Conservation (phyloP, 2,797 vertebrate species). For the Hemitrygon akajei region DNA sequence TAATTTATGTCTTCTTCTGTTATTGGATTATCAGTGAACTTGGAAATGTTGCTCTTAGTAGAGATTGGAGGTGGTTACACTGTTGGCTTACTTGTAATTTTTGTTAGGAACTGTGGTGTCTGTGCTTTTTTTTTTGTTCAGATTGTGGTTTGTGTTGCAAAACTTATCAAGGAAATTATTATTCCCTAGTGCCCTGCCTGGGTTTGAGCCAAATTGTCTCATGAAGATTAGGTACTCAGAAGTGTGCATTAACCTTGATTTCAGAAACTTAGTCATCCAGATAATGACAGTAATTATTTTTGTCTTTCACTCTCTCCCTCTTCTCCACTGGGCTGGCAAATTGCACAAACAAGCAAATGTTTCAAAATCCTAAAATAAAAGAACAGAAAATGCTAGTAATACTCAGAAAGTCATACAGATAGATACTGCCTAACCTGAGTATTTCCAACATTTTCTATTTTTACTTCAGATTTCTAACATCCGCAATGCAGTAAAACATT, state of each 20-base stretch:
- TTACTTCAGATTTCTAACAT: too few relatives aligned
- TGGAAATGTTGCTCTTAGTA: neutral
- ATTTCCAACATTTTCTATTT: too few relatives aligned
- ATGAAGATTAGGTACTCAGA: neutral
- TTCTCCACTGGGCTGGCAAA: neutral
- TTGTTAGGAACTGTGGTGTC: neutral
- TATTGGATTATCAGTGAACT: too few relatives aligned
- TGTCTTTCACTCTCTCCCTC: neutral
- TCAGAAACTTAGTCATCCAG: slow-evolving; percentile 11
- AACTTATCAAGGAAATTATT: neutral
- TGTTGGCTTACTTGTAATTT: neutral
- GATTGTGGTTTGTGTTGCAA: slow-evolving; percentile 1
- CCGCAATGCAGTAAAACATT: too few relatives aligned
- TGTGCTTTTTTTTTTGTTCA: neutral
- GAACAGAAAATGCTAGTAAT: too few relatives aligned
- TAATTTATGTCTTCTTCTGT: too few relatives aligned
- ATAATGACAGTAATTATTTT: neutral
- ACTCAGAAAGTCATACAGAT: too few relatives aligned
- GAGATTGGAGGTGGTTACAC: neutral
- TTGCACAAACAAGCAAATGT: slow-evolving; percentile 14
- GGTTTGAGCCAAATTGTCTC: neutral
- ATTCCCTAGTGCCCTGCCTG: neutral
- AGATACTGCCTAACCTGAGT: too few relatives aligned
- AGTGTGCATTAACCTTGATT: neutral
- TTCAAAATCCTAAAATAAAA: neutral